Conservation (phyloP, 1,140 invertebrate genomes). For the Homarus americanus region DNA sequence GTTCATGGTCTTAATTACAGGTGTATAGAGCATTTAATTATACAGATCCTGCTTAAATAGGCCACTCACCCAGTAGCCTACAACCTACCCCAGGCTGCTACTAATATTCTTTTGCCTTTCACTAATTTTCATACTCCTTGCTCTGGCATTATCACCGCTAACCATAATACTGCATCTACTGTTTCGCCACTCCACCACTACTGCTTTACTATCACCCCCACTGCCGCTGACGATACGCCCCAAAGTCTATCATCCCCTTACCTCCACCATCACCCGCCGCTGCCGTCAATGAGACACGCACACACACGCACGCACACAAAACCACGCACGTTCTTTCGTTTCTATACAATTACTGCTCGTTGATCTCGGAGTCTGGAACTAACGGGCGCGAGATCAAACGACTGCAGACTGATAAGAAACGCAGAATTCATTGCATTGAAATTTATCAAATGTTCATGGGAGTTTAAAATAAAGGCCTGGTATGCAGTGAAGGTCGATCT, state of each 20-base stretch:
- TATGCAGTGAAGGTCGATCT: background rate
- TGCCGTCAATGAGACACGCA: too few species aligned
- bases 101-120: too few species aligned
- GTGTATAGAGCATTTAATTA: too few species aligned
- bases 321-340: background rate
- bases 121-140: background rate
- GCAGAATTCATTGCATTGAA: slow-evolving; percentile 7
- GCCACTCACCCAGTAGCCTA: background rate
- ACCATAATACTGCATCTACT: too few species aligned
- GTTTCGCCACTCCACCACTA: background rate
- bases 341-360: background rate
- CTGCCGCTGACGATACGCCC: background rate
- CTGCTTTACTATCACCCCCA: background rate
- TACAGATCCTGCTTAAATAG: too few species aligned
- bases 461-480: background rate
- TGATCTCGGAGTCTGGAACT: background rate
- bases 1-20: too few species aligned
- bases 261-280: background rate
- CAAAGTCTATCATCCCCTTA: background rate
- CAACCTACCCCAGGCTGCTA: too few species aligned
- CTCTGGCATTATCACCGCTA: background rate
- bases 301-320: too few species aligned
- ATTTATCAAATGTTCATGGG: slow-evolving; percentile 45
- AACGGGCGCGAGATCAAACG: background rate
- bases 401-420: slow-evolving; percentile 31